Percentiles rank a stretch among this genome's conserved stretches.
These are phyloP conservation scores for Glandiceps talaboti DNA, from an alignment of 53 echinoderm and acorn worm species.

Conservation along the genomic window DNA sequence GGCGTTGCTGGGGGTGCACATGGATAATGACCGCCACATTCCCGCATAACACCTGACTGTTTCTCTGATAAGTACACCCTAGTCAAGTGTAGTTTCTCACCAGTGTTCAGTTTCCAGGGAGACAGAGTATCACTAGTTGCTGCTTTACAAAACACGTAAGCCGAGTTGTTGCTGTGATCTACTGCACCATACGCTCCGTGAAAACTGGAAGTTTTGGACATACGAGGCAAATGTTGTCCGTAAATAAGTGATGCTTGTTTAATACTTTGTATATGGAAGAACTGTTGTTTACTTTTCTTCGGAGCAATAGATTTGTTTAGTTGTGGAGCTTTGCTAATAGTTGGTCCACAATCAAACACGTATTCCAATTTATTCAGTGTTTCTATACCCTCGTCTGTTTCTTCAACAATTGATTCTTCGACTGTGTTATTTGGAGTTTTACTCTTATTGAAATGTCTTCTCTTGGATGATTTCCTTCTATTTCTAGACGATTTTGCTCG, in stretches of 20 bases:
- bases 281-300: neutral
- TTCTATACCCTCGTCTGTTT: neutral
- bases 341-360: neutral
- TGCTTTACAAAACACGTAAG: neutral
- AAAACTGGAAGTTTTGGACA: neutral
- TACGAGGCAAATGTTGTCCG: neutral
- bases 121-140: neutral
- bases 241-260: neutral
- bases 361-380: neutral
- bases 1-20: slow-evolving; percentile 86
- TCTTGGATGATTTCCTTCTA: neutral
- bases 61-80: slow-evolving; percentile 85
- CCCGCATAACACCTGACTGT: slow-evolving; percentile 69
- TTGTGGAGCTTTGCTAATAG: neutral
- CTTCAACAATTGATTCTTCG: neutral
- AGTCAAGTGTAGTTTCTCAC: slow-evolving; percentile 8
- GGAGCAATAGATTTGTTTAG: neutral
- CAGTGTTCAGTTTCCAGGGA: neutral
- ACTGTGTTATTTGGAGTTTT: no score
- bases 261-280: neutral
- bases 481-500: neutral
- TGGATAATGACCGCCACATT: slow-evolving; percentile 66
- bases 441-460: neutral
- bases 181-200: neutral
- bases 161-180: neutral